A percentile compares a stretch with the other conserved stretches of the same genome.
phyloP scores from a whole-genome alignment of 2,113 vertebrate genomes.

The Otus sunia region DNA sequence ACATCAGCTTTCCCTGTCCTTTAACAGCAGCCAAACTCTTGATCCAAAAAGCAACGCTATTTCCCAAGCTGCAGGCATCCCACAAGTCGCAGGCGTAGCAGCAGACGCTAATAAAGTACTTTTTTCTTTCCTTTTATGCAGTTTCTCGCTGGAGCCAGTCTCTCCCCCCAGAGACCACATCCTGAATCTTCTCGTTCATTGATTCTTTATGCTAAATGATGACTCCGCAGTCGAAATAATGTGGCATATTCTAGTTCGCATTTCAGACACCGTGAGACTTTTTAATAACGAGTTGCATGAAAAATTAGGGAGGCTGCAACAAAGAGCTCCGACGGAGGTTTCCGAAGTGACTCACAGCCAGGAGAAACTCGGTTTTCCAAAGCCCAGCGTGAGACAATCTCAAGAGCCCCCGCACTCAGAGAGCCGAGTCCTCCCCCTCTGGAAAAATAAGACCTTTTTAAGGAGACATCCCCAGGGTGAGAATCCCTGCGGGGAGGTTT shows the following conservation, averaged over 20 bases:
- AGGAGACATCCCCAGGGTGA: not conserved
- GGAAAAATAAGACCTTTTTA: conserved; percentile 7
- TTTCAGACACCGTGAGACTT: conserved; percentile 49
- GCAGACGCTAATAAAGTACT: conserved; percentile 37
- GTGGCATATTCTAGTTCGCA: conserved; percentile 16
- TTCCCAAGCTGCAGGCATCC: conserved; percentile 42
- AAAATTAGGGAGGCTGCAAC: conserved; percentile 55
- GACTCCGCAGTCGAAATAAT: conserved; percentile 28
- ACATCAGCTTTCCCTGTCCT: not conserved
- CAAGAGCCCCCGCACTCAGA: not conserved
- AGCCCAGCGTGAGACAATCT: conserved; percentile 24
- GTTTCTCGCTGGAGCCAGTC: not conserved
- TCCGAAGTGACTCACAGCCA: conserved; percentile 52
- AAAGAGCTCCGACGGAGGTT: conserved; percentile 41
- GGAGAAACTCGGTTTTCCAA: conserved; percentile 1
- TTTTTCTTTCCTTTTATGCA: conserved; percentile 28
- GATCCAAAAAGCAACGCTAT: conserved; percentile 4
- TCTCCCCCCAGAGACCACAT: conserved; percentile 44
- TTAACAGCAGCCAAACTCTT: conserved; percentile 18
- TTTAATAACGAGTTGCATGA: conserved; percentile 55
- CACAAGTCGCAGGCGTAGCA: not conserved
- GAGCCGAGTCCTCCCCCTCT: not conserved
- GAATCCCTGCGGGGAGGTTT: not conserved
- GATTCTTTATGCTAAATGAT: conserved; percentile 49
- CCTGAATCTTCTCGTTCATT: conserved; percentile 45